These are phyloP conservation scores for Chymomyza costata DNA, from an alignment of 1,140 invertebrate species.

Conservation along the genomic window DNA sequence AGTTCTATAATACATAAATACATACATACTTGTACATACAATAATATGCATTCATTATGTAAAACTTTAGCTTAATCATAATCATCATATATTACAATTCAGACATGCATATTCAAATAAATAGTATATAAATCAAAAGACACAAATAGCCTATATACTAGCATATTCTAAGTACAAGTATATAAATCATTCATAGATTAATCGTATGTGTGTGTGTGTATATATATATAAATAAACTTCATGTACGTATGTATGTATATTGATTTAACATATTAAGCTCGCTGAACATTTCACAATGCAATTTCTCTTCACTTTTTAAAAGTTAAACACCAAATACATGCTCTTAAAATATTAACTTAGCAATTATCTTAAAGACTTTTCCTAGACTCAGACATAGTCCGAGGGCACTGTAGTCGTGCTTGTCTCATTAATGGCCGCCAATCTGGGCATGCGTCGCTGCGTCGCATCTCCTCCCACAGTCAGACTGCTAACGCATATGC, in stretches of 20 bases:
- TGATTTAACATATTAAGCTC: slow-evolving; percentile 60
- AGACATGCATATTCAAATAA: no score
- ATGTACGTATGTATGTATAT: slow-evolving; percentile 33
- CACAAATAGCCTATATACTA: slow-evolving; percentile 38
- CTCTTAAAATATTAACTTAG: slow-evolving; percentile 20
- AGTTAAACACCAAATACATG: slow-evolving; percentile 23
- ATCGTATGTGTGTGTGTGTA: slow-evolving; percentile 17
- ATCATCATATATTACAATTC: slow-evolving; percentile 26
- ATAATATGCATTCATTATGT: slow-evolving; percentile 1
- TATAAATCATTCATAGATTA: not conserved
- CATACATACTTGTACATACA: slow-evolving; percentile 46
- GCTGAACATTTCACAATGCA: slow-evolving; percentile 44
- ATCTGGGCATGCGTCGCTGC: slow-evolving; percentile 75
- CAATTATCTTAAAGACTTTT: not conserved
- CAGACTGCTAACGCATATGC: slow-evolving; percentile 25
- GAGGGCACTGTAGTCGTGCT: slow-evolving; percentile 78
- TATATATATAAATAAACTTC: slow-evolving; percentile 33
- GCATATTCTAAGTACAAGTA: slow-evolving; percentile 23
- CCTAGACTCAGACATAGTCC: slow-evolving; percentile 78
- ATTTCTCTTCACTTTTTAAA: slow-evolving; percentile 18
- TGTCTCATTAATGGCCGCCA: slow-evolving; percentile 81
- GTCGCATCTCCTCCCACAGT: slow-evolving; percentile 29
- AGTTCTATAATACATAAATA: slow-evolving; percentile 40
- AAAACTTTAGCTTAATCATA: no score
- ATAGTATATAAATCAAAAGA: slow-evolving; percentile 34